Evolutionary conservation across 1,140 invertebrate genomes (phyloP), one percentile per base, ranked within the genome.

Genomic region (Brachionus rotundiformis): DNA sequence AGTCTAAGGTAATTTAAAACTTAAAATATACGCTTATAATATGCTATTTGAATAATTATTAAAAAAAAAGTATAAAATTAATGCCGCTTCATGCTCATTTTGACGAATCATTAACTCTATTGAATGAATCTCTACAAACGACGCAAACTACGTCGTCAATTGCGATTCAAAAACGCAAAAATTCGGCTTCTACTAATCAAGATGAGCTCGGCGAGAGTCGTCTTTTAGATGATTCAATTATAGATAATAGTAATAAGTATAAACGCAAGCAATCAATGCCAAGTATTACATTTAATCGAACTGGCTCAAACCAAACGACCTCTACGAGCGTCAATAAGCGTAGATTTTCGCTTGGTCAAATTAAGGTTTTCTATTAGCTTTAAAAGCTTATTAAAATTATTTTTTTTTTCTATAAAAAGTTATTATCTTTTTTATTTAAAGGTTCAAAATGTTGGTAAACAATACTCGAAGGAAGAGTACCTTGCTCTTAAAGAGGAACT

Each of bases 401-500:
- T 79, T 59, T 36, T 4, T 41, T 33, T n/a, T n/a, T n/a, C n/a
- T 49, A 25, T 1, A 31, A 25, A 54, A 29, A 19, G 23, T 23
- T 16, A 19, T 54, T 25, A 31, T 25, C 13, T 79, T 23, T 19
- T 79, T 11, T 16, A 13, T 29, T 63, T 54, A 13, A 59, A 59
- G 76, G 16, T 79, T 25, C 76, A 79, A 4, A 29, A 54, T 63
- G 10, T 29, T 23, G 59, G 31, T 23, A 54, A 63, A 79, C 31
- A 79, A 31, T 79, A 79, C 36, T 79, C 76, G 7, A 79, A 79
- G 31, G 76, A 79, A 59, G 76, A 79, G 19, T 79, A 79, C 47
- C 11, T 79, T 19, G 76, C 47, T 16, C 47, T 79, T 16, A 79
- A 63, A 33, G 59, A 79, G 10, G 76, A 79, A 79, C 36, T 79